These are phyloP conservation scores for Paramisgurnus dabryanus DNA, from an alignment of 2,113 vertebrate species.

Conservation along the genomic window DNA sequence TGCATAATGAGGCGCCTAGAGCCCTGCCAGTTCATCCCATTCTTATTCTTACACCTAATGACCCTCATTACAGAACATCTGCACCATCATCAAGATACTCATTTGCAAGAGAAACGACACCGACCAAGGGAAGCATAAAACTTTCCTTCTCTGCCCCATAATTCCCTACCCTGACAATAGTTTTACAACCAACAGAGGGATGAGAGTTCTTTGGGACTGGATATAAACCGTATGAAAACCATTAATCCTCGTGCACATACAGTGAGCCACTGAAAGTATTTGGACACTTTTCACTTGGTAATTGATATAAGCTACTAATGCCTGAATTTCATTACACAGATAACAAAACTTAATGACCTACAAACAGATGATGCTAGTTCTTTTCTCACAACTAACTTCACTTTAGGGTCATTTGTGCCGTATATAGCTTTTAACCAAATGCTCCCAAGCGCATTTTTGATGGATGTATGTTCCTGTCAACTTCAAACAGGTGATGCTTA, in stretches of 20 bases:
- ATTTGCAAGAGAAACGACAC: slow-evolving; percentile 57
- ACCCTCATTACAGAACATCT: slow-evolving; percentile 70
- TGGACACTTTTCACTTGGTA: not conserved
- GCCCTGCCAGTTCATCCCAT: slow-evolving; percentile 60
- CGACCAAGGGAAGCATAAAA: slow-evolving; percentile 44
- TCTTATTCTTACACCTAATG: slow-evolving; percentile 75
- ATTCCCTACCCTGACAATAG: not conserved
- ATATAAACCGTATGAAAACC: not conserved
- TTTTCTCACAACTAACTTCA: not conserved
- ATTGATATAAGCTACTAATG: not conserved
- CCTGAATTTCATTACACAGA: not conserved
- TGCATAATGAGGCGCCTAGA: slow-evolving; percentile 77
- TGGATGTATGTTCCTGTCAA: not conserved
- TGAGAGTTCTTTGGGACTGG: not conserved
- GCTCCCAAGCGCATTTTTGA: too few species aligned
- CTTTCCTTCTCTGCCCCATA: slow-evolving; percentile 32
- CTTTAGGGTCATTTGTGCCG: not conserved
- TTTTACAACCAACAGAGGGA: not conserved
- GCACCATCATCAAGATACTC: slow-evolving; percentile 58
- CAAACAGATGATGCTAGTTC: not conserved
- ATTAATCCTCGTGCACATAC: not conserved
- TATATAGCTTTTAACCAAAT: not conserved
- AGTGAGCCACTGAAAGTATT: not conserved
- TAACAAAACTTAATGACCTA: not conserved
- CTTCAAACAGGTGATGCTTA: not conserved